These are phyloP conservation scores for Ptyas mucosa DNA, from an alignment of 2,113 vertebrate species.

Conservation along the genomic window DNA sequence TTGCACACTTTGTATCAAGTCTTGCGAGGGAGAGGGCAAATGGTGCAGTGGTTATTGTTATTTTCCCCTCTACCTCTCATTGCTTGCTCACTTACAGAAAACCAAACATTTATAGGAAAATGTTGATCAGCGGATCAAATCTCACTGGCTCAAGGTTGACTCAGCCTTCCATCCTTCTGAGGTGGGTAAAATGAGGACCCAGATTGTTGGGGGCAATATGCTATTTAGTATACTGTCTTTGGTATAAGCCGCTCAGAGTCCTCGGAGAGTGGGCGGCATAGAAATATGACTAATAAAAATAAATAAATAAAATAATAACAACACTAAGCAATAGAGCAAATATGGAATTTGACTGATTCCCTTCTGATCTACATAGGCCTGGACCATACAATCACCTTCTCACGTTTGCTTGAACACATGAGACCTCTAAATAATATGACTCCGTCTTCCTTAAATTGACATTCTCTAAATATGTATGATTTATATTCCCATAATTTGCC, in stretches of 20 bases:
- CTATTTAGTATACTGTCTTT: no score
- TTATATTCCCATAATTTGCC: neutral
- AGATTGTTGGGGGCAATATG: no score
- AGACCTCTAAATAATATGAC: neutral
- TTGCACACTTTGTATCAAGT: neutral
- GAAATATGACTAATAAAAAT: no score
- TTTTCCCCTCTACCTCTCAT: neutral
- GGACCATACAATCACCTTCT: neutral
- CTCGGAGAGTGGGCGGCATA: no score
- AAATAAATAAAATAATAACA: no score
- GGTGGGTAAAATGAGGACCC: no score
- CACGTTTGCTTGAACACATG: neutral
- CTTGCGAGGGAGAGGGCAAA: neutral
- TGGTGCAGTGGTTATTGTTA: neutral
- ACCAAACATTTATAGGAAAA: neutral
- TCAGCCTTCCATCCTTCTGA: no score
- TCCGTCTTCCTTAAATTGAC: neutral
- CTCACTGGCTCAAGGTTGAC: no score
- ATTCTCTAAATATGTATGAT: neutral
- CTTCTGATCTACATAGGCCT: neutral
- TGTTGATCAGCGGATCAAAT: no score
- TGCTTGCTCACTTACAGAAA: neutral
- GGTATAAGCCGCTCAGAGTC: no score
- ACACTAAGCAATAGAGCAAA: neutral
- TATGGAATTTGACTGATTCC: neutral